Evolutionary conservation across 1,140 invertebrate genomes (phyloP).

Genomic region (Tribolium castaneum): DNA sequence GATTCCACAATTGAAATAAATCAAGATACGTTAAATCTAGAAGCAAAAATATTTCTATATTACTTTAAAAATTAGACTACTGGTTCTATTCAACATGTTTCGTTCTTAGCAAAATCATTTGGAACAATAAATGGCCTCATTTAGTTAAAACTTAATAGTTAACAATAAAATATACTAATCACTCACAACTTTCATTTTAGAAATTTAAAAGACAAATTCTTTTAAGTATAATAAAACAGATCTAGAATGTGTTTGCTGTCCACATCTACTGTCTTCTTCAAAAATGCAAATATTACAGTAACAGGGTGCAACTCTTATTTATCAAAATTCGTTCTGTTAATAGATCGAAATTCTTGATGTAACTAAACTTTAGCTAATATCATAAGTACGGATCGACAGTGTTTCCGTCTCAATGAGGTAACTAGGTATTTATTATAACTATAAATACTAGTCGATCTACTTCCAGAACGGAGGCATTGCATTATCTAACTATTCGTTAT

Average conservation of each 20-base stretch:
- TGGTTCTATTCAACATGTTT: conserved; percentile 19
- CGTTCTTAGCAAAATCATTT: conserved; percentile 29
- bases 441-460: conserved; percentile 52
- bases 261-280: conserved; percentile 14
- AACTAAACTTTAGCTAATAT: conserved; percentile 38
- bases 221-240: conserved; percentile 34
- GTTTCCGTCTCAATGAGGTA: conserved; percentile 47
- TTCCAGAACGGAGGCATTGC: conserved; percentile 45
- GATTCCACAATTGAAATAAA: conserved; percentile 17
- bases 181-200: conserved; percentile 17
- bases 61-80: conserved; percentile 30
- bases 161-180: conserved; percentile 36
- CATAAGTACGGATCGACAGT: conserved; percentile 38
- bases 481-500: conserved; percentile 76
- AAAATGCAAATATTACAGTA: conserved; percentile 35
- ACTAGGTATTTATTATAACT: conserved; percentile 52
- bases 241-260: conserved; percentile 6
- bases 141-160: conserved; percentile 27
- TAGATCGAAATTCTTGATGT: conserved; percentile 16
- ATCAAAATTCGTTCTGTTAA: conserved; percentile 18
- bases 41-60: conserved; percentile 31
- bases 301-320: conserved; percentile 23
- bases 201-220: conserved; percentile 20
- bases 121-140: conserved; percentile 32
- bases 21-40: conserved; percentile 13